phyloP scores from a whole-genome alignment of 2,113 vertebrate genomes.

The Ancistrus triradiatus region DNA sequence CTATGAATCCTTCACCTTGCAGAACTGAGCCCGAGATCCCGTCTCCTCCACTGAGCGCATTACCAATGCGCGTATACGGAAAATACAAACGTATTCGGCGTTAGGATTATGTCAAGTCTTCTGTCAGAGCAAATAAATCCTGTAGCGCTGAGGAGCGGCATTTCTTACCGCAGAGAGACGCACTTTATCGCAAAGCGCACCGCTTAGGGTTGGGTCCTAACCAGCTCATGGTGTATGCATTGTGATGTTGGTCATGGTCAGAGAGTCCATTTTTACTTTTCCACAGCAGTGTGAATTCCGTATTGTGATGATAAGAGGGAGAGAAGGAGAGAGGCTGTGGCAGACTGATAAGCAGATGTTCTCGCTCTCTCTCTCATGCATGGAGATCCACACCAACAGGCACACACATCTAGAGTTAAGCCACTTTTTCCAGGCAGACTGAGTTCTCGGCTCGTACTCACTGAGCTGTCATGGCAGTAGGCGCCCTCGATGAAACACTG shows the following conservation, averaged over 20 bases:
- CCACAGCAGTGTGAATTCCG: neutral
- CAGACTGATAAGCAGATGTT: constrained; percentile 40
- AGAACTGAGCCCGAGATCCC: constrained; percentile 5
- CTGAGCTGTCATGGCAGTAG: neutral
- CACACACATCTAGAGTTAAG: constrained; percentile 7
- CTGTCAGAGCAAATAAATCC: constrained; percentile 4
- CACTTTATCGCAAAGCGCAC: neutral
- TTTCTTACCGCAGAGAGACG: neutral
- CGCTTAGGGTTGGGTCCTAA: neutral
- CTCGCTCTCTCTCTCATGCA: constrained; percentile 10
- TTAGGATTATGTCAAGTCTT: constrained; percentile 23
- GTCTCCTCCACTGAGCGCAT: constrained; percentile 7
- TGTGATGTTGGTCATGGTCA: neutral
- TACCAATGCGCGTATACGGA: constrained; percentile 5
- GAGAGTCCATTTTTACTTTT: neutral
- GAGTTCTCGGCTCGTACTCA: neutral
- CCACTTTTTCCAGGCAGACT: constrained; percentile 7
- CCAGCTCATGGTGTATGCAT: neutral
- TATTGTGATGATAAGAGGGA: neutral
- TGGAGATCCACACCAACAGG: constrained; percentile 14
- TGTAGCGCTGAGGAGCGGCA: neutral
- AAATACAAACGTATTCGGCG: constrained; percentile 10
- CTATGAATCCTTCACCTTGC: constrained; percentile 7
- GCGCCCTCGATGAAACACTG: neutral
- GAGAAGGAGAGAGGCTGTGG: constrained; percentile 11